These are phyloP conservation scores for Heliconius erato DNA, from an alignment of 2,888 invertebrate genomes.

Conservation along the genomic window DNA sequence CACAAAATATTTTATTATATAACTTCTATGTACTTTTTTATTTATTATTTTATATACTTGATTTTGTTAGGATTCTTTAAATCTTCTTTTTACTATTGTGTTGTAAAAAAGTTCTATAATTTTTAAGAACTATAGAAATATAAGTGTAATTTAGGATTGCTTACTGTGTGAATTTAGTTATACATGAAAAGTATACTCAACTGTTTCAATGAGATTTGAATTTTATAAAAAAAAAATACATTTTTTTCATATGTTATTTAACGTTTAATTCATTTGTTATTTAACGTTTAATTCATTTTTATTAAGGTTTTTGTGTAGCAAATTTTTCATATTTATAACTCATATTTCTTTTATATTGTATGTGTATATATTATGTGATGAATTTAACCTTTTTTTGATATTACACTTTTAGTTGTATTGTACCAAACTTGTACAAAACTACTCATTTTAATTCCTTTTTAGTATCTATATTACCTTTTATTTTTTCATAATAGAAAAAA, in stretches of 20 bases:
- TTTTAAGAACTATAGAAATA: background rate
- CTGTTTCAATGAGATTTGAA: conserved; percentile 5
- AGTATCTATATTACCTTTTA: too few species aligned
- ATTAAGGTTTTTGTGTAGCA: too few species aligned
- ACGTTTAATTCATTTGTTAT: background rate
- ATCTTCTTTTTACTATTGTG: background rate
- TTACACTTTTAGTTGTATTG: too few species aligned
- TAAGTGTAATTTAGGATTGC: background rate
- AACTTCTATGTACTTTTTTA: background rate
- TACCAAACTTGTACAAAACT: too few species aligned
- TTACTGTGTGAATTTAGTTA: background rate
- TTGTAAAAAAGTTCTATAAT: background rate
- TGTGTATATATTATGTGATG: background rate
- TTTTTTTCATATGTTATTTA: background rate
- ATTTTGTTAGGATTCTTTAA: background rate
- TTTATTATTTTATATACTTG: background rate
- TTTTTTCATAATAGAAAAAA: background rate
- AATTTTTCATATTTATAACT: too few species aligned
- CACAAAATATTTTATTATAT: background rate
- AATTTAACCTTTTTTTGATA: background rate
- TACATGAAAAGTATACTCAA: background rate
- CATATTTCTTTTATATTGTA: too few species aligned
- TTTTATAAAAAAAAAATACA: background rate
- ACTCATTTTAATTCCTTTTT: too few species aligned
- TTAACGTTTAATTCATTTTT: background rate